These are phyloP conservation scores for Listronotus bonariensis DNA, from an alignment of 1,140 invertebrate species.

Conservation along the genomic window DNA sequence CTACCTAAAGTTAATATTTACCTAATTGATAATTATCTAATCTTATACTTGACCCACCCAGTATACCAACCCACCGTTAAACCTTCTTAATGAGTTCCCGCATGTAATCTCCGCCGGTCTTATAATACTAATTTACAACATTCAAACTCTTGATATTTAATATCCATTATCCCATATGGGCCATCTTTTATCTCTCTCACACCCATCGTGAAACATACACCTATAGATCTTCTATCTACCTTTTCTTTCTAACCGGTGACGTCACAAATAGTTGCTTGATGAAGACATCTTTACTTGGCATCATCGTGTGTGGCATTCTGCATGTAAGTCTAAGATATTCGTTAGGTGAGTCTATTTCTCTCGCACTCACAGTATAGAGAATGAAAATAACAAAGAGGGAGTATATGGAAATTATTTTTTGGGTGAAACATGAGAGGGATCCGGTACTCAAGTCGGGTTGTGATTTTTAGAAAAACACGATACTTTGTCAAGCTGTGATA, in stretches of 20 bases:
- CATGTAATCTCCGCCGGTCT: conserved; percentile 11
- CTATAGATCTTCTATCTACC: neutral
- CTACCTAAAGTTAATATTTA: too few relatives aligned
- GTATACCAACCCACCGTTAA: neutral
- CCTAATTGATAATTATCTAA: too few relatives aligned
- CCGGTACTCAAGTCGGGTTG: too few relatives aligned
- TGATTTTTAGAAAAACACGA: too few relatives aligned
- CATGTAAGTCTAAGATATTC: conserved; percentile 11
- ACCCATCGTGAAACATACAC: neutral
- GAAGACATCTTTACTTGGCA: conserved; percentile 53
- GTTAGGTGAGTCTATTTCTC: conserved; percentile 15
- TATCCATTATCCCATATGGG: conserved; percentile 20
- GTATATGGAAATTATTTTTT: too few relatives aligned
- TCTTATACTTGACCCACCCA: too few relatives aligned
- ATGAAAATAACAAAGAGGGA: too few relatives aligned
- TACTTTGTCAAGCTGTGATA: too few relatives aligned
- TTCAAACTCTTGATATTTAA: conserved; percentile 19
- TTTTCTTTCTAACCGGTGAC: conserved; percentile 38
- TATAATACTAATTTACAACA: conserved; percentile 33
- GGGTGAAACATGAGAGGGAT: too few relatives aligned
- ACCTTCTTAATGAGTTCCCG: conserved; percentile 17
- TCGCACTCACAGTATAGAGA: neutral
- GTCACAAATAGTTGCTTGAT: conserved; percentile 55
- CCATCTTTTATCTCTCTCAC: conserved; percentile 7
- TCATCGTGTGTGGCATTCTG: conserved; percentile 53